Evolutionary conservation across 2,888 invertebrate genomes (phyloP).

Genomic region (Thymelicus acteon): DNA sequence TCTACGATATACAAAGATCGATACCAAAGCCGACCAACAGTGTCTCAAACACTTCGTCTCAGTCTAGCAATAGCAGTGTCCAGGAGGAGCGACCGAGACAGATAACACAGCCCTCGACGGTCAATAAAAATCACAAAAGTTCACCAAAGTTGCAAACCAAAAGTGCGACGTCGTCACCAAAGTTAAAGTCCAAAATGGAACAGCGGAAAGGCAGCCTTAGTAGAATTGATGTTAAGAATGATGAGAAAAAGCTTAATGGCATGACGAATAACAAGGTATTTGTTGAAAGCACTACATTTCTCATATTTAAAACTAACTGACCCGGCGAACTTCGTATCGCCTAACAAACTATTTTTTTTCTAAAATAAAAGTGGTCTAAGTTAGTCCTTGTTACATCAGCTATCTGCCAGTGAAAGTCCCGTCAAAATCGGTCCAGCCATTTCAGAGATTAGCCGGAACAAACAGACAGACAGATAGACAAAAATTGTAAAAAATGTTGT

Average conservation of each 20-base stretch:
- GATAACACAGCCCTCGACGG: constrained; percentile 40
- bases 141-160: constrained; percentile 73
- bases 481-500: no score
- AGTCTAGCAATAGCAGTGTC: constrained; percentile 69
- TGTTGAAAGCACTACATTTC: neutral
- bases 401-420: no score
- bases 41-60: constrained; percentile 61
- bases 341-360: no score
- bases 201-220: constrained; percentile 74
- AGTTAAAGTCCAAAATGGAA: constrained; percentile 71
- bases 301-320: no score
- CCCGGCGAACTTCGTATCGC: no score
- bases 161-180: constrained; percentile 78
- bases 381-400: no score
- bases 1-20: constrained; percentile 74
- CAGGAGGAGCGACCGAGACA: constrained; percentile 61
- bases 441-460: no score
- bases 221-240: constrained; percentile 59
- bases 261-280: constrained; percentile 47
- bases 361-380: no score
- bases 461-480: no score
- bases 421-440: no score
- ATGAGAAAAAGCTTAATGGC: constrained; percentile 67
- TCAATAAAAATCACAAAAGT: constrained; percentile 60
- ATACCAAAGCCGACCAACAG: constrained; percentile 64